phyloP scores from a whole-genome alignment of 2,113 vertebrate species.

The Cyanocitta stelleri region DNA sequence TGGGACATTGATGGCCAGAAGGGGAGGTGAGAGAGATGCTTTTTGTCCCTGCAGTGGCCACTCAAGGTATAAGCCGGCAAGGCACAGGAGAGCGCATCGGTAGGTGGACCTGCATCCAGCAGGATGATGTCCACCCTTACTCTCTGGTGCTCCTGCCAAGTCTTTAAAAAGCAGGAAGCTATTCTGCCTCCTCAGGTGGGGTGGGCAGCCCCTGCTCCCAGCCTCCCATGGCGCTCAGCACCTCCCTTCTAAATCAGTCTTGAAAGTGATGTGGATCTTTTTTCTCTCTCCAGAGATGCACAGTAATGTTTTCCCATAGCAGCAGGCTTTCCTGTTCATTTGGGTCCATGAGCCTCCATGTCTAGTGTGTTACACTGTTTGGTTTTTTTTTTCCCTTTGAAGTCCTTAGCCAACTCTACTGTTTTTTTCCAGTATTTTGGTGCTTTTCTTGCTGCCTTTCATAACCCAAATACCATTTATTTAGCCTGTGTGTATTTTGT shows the following conservation, averaged over 20 bases:
- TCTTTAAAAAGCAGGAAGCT: neutral
- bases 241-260: neutral
- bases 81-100: fast-evolving
- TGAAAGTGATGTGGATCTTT: neutral
- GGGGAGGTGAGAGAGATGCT: neutral
- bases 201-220: neutral
- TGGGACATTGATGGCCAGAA: neutral
- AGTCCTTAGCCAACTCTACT: neutral
- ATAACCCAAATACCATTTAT: neutral
- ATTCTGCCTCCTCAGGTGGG: neutral
- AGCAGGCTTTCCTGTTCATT: neutral
- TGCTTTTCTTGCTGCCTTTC: constrained; percentile 31
- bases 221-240: fast-evolving
- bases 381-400: neutral
- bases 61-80: neutral
- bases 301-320: neutral
- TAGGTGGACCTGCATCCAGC: neutral
- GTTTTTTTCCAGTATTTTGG: neutral
- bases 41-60: neutral
- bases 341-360: neutral
- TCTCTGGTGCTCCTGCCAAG: neutral
- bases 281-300: neutral
- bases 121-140: fast-evolving
- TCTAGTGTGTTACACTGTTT: neutral
- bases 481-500: neutral